These are phyloP conservation scores for Sminthopsis crassicaudata DNA, from an alignment of 2,113 vertebrate genomes.

Conservation along the genomic window DNA sequence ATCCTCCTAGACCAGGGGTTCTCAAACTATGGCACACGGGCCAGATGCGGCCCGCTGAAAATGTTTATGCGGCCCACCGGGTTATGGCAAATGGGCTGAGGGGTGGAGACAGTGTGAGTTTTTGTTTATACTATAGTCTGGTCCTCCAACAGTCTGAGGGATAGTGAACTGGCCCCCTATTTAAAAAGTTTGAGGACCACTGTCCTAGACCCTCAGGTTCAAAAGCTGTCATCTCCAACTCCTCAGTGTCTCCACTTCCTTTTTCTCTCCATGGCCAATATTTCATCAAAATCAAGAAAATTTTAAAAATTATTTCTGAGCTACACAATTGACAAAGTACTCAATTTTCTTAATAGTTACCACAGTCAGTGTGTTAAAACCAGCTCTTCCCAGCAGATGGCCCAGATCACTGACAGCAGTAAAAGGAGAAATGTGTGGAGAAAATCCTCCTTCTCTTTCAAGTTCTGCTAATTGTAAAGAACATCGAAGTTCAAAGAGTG, in stretches of 20 bases:
- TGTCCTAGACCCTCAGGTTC: neutral
- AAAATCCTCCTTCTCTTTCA: conserved; percentile 95
- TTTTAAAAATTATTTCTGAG: conserved; percentile 19
- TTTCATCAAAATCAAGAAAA: conserved; percentile 41
- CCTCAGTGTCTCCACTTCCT: neutral
- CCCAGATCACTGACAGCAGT: conserved; percentile 93
- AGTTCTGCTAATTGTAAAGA: conserved; percentile 94
- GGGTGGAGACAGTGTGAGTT: too few relatives aligned
- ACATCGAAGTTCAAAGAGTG: conserved; percentile 95
- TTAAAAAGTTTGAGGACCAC: too few relatives aligned
- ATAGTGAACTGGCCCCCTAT: too few relatives aligned
- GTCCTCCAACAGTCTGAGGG: too few relatives aligned
- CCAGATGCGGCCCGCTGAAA: too few relatives aligned
- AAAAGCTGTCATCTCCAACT: neutral
- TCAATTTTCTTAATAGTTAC: conserved; percentile 80
- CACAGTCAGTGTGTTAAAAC: conserved; percentile 96
- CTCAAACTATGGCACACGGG: too few relatives aligned
- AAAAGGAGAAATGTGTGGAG: conserved; percentile 93
- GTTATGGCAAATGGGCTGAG: too few relatives aligned
- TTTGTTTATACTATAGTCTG: too few relatives aligned
- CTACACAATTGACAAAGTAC: neutral
- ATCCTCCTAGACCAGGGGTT: neutral
- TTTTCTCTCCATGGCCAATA: neutral
- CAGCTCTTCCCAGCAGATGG: conserved; percentile 92
- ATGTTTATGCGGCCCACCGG: too few relatives aligned